Evolutionary conservation across 1,140 invertebrate species (phyloP), one percentile per base, ranked within the genome.

Genomic region (Drosophila busckii): DNA sequence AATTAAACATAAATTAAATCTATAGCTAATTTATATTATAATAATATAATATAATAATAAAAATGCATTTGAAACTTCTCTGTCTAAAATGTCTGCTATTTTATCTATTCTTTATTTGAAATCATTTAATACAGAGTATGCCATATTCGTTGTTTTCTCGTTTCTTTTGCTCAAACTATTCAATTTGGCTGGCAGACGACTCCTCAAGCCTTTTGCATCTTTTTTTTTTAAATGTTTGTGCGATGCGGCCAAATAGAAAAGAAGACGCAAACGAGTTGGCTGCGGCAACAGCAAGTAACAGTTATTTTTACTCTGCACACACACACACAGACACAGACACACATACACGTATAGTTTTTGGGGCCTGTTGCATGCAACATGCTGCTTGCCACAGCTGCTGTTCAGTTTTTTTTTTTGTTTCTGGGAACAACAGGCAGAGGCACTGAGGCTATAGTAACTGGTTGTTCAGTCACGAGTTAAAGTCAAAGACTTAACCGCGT

Each of bases 181-280:
- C 31, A 29, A 29, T 59, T 37, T 44, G 41, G 49, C 49, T 53
- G 13, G 16, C 41, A 48, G 35, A 42, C 48, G 44, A 35, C 29
- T 38, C 9, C 9, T 16, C 8, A 4, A 22, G 26, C 15, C 20
- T 20, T 28, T 58, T 56, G 35, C 29, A 44, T 52, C 65, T 50
- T 62, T 66, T n/a, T n/a, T n/a, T n/a, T n/a, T n/a, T n/a, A n/a
- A n/a, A n/a, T n/a, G n/a, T n/a, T n/a, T n/a, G n/a, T n/a, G n/a
- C n/a, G n/a, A n/a, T n/a, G 61, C 20, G 62, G 52, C 15, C 41
- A 62, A 70, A 67, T 80, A 45, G 56, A 80, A n/a, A 71, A 69
- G 75, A 70, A 82, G 70, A 75, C 48, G 50, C 70, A 75, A 80
- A 80, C 75, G 48, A 82, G 75, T 80, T 82, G 68, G 37, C 67